Base-by-base conservation (phyloP, 2,888 invertebrate species). In the Nomada goodeniana region DNA sequence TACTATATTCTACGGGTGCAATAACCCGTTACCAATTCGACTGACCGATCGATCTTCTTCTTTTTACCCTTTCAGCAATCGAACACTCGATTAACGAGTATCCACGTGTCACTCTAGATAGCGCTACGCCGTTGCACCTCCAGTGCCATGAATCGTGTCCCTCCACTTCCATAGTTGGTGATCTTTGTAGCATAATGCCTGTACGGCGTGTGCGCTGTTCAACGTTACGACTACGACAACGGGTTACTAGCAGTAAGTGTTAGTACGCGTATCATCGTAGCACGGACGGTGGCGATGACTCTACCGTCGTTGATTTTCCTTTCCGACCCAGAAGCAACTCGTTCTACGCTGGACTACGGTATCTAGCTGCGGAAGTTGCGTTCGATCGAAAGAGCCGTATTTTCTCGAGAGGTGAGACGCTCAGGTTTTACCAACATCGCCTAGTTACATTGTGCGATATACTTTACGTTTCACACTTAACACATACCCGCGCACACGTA, bases 201-300 rank as follows among this genome's bases (percentile, higher is more conserved):
- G 77, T 85, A 80, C 80, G 80, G 90, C 89, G 89, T 87, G 89
- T 91, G 90, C 90, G 90, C 88, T 86, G 77, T 80, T 76, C 86
- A 79, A 85, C 83, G 82, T 81, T 80, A 74, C 74, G 59, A 36
- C 36, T 36, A 36, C 36, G 36, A 70, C 80, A 70, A 72, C 70
- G 53, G 64, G 18, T 20, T 67, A 63, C 76, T 61, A 76, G 83
- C 81, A 67, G 80, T 76, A 75, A 88, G 84, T 82, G 86, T 84
- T 82, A 82, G 83, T 83, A 79, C 73, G 75, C 29, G 69, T 81
- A 79, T 80, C 77, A 76, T 70, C 83, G 86, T 87, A 76, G 81
- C 70, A 76, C 36, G 55, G 59, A 71, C 73, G 47, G 75, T 75
- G 86, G 74, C 88, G 71, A 87, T 87, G 86, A 73, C 55, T 78